phyloP scores from a whole-genome alignment of 1,140 invertebrate genomes.

The Aphelinus certus region DNA sequence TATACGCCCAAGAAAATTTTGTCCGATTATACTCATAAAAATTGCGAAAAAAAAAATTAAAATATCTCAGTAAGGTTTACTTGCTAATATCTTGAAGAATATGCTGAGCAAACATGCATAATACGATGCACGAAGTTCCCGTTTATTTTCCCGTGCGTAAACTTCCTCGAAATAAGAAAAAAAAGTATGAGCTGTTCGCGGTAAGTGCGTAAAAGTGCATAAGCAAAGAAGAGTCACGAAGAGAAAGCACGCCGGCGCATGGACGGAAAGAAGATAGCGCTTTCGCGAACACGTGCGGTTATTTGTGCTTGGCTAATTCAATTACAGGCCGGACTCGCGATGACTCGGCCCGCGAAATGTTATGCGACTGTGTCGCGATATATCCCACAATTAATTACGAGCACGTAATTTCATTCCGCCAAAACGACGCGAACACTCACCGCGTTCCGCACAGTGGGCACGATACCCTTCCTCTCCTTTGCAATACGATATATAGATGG shows the following conservation, averaged over 20 bases:
- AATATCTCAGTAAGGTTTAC: too few relatives aligned
- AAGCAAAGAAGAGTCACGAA: neutral
- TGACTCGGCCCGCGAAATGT: slow-evolving; percentile 22
- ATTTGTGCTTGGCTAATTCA: slow-evolving; percentile 37
- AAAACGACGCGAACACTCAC: slow-evolving; percentile 19
- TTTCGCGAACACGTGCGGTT: slow-evolving; percentile 5
- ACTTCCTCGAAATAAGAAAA: neutral
- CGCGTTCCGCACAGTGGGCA: neutral
- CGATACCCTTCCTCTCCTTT: neutral
- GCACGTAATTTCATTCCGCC: slow-evolving; percentile 50
- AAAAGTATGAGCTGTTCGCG: neutral
- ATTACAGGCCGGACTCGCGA: slow-evolving; percentile 34
- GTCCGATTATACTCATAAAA: too few relatives aligned
- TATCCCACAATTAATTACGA: slow-evolving; percentile 47
- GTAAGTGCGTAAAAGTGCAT: slow-evolving; percentile 5
- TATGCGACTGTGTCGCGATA: slow-evolving; percentile 7
- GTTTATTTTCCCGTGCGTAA: too few relatives aligned
- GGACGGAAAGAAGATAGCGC: neutral
- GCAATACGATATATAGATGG: too few relatives aligned
- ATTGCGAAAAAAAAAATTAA: too few relatives aligned
- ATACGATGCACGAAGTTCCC: too few relatives aligned
- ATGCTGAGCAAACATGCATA: too few relatives aligned
- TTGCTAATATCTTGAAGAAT: too few relatives aligned
- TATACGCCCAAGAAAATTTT: too few relatives aligned
- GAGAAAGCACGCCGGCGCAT: neutral